A percentile compares a stretch with the other conserved stretches of the same genome.
Evolutionary conservation across 2,113 vertebrate species (phyloP).

Genomic region (Varanus salvator): DNA sequence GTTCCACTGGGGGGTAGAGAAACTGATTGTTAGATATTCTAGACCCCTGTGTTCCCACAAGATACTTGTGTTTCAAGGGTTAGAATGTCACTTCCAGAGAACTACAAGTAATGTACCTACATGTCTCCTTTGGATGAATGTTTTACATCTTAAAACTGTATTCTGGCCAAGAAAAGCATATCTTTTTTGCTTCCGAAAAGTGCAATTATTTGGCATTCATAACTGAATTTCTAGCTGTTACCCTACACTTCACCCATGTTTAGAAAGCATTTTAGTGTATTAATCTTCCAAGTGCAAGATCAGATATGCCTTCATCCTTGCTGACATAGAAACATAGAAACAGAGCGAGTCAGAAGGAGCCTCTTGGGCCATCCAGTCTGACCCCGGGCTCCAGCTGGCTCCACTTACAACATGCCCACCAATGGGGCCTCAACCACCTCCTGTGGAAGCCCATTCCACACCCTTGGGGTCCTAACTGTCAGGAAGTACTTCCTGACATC

Average conservation of each 20-base stretch:
- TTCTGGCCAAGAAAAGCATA: conserved; percentile 19
- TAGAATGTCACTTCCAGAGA: conserved; percentile 7
- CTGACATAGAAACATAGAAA: too few relatives aligned
- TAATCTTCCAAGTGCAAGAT: background rate
- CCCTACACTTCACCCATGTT: conserved; percentile 8
- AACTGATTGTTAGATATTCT: background rate
- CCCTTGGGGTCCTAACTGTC: too few relatives aligned
- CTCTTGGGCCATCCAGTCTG: too few relatives aligned
- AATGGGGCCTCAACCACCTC: too few relatives aligned
- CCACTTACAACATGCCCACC: too few relatives aligned
- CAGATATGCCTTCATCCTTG: background rate
- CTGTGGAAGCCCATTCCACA: too few relatives aligned
- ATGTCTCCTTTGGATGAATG: background rate
- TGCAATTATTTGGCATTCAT: conserved; percentile 7
- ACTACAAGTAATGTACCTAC: background rate
- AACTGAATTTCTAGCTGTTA: conserved; percentile 4
- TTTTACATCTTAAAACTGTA: conserved; percentile 23
- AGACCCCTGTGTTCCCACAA: background rate
- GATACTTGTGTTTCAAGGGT: background rate
- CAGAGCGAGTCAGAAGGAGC: too few relatives aligned
- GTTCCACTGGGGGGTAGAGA: background rate
- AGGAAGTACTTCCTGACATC: too few relatives aligned
- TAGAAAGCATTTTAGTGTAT: background rate
- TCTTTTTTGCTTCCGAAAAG: conserved; percentile 8
- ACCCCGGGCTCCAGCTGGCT: too few relatives aligned